phyloP scores from a whole-genome alignment of 2,888 invertebrate species.

The Hirtodrosophila confusa region DNA sequence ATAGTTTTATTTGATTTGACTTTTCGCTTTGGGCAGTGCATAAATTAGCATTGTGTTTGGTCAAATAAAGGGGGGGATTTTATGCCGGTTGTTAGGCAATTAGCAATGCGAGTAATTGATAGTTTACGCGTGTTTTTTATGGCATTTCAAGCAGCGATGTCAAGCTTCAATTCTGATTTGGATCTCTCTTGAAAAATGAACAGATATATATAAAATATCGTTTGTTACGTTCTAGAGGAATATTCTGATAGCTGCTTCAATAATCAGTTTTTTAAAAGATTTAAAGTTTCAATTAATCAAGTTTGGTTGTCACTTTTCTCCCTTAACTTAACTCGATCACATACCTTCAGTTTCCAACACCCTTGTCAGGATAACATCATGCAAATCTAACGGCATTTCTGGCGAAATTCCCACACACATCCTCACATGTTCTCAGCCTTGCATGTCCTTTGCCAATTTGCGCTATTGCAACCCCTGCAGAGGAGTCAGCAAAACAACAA shows the following conservation, averaged over 20 bases:
- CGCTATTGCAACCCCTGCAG: slow-evolving; percentile 42
- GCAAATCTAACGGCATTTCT: slow-evolving; percentile 56
- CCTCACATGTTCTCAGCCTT: slow-evolving; percentile 14
- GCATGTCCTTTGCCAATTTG: slow-evolving; percentile 41
- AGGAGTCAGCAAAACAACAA: slow-evolving; percentile 17
- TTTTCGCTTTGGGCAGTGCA: slow-evolving; percentile 72
- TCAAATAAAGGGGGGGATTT: slow-evolving; percentile 19
- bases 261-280: no score
- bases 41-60: slow-evolving; percentile 68
- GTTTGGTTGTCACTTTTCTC: no score
- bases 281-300: neutral
- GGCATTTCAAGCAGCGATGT: neutral
- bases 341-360: neutral
- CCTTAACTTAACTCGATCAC: neutral
- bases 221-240: no score
- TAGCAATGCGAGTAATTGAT: slow-evolving; percentile 65
- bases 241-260: no score
- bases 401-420: slow-evolving; percentile 50
- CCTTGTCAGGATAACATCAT: slow-evolving; percentile 6
- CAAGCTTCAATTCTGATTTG: no score
- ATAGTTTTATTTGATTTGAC: slow-evolving; percentile 71
- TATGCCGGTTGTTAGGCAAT: slow-evolving; percentile 52
- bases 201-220: no score
- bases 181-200: no score
- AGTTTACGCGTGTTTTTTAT: slow-evolving; percentile 31